These are phyloP conservation scores for Pecten maximus DNA, from an alignment of 2,888 invertebrate species.

Conservation along the genomic window DNA sequence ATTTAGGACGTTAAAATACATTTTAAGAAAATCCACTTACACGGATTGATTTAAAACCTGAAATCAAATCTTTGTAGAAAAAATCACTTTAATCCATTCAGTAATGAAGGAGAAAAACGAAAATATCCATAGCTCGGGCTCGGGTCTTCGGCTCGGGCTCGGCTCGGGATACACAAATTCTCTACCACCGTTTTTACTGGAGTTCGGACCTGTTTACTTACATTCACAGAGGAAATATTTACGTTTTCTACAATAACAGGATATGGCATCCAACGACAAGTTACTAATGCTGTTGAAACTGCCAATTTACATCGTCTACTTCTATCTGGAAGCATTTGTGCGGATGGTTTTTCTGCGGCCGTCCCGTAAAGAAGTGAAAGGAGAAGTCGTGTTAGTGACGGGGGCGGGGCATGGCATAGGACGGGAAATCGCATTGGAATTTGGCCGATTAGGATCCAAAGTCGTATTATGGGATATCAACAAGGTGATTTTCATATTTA, in stretches of 20 bases:
- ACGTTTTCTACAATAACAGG: not conserved
- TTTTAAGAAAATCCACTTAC: too few relatives aligned
- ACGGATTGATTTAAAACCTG: too few relatives aligned
- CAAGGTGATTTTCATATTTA: slow-evolving; percentile 67
- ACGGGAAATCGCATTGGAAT: slow-evolving; percentile 72
- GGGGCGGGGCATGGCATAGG: slow-evolving; percentile 80
- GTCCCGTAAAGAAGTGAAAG: slow-evolving; percentile 67
- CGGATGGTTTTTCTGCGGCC: slow-evolving; percentile 62
- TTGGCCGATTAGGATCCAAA: slow-evolving; percentile 70
- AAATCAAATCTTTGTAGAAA: too few relatives aligned
- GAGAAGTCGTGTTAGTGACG: slow-evolving; percentile 74
- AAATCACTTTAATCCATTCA: too few relatives aligned
- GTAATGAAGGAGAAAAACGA: too few relatives aligned
- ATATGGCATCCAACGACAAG: not conserved
- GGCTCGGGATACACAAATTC: too few relatives aligned
- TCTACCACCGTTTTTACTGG: too few relatives aligned
- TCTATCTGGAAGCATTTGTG: slow-evolving; percentile 58
- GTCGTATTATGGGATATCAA: slow-evolving; percentile 78
- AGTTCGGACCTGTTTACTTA: not conserved
- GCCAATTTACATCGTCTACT: slow-evolving; percentile 55
- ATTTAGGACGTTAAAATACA: too few relatives aligned
- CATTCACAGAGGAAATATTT: not conserved
- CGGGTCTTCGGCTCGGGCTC: too few relatives aligned
- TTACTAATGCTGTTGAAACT: not conserved
- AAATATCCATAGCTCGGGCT: too few relatives aligned